These are phyloP conservation scores for Apis florea DNA, from an alignment of 1,140 invertebrate genomes.

Conservation along the genomic window DNA sequence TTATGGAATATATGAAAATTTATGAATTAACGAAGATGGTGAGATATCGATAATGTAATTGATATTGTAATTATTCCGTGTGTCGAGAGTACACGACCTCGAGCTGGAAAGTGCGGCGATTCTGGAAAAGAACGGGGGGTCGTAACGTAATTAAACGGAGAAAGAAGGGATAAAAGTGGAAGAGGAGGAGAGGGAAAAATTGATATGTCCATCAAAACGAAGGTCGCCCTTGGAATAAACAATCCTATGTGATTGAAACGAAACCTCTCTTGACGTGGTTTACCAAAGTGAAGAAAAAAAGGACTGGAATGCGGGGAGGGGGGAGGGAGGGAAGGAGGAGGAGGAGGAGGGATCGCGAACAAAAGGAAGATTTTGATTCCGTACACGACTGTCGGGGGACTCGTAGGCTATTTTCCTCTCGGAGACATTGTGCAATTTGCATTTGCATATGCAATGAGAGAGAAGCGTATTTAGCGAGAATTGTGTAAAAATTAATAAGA, in stretches of 20 bases:
- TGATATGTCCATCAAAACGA: constrained; percentile 18
- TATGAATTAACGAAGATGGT: too few species aligned
- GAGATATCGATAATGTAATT: neutral
- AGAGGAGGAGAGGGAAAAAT: neutral
- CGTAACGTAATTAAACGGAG: constrained; percentile 35
- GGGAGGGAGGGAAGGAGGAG: neutral
- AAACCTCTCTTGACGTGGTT: constrained; percentile 14
- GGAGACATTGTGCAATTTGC: too few species aligned
- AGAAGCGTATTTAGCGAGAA: too few species aligned
- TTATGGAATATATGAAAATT: too few species aligned
- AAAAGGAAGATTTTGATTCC: neutral
- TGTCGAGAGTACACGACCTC: constrained; percentile 33
- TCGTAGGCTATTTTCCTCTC: too few species aligned
- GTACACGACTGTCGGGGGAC: too few species aligned
- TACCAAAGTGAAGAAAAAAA: neutral
- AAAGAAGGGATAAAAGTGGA: constrained; percentile 29
- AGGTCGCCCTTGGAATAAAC: constrained; percentile 46
- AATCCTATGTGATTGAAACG: constrained; percentile 36
- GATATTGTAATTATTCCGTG: neutral
- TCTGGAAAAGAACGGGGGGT: constrained; percentile 31
- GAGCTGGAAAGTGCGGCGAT: constrained; percentile 23
- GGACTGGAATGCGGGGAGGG: too few species aligned
- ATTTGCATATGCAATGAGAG: too few species aligned
- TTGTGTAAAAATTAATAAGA: too few species aligned
- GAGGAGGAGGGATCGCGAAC: neutral